Base-by-base conservation (phyloP, 2,888 invertebrate genomes). In the Artemia sp. region DNA sequence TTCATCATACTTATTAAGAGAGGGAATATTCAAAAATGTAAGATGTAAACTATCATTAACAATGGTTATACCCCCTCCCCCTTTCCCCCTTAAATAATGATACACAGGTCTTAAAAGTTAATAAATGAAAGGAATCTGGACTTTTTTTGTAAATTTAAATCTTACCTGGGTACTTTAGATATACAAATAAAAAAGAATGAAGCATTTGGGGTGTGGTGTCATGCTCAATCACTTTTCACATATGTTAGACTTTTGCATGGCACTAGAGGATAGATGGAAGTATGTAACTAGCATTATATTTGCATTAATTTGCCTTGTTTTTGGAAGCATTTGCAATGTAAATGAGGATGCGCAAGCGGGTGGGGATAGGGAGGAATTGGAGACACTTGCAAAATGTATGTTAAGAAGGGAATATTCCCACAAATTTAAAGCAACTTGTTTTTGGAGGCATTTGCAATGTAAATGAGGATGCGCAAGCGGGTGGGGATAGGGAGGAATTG, bases 1-100 rank as follows among this genome's bases (percentile, higher is more conserved):
- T 53, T 53, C 53, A 53, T 53, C 53, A 53, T 53, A 53, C n/a
- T 53, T n/a, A 53, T 53, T 53, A 53, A 53, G 53, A 53, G 53
- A 53, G 12, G 53, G 53, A 53, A 53, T 53, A 53, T 53, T 53
- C 53, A 53, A 53, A 53, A 53, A n/a, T 3, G 12, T 12, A 53
- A n/a, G 53, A 12, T n/a, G 1, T 53, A 53, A 53, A 53, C 53
- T 53, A 53, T 53, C 53, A 53, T 53, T 12, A 53, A 53, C 53
- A 53, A 53, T 12, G n/a, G 53, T 53, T n/a, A 53, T 53, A n/a
- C 12, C 53, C 53, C 53, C 53, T 53, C 53, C 53, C 53, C 53
- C 53, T n/a, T 53, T 53, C n/a, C n/a, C n/a, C n/a, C 53, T n/a
- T 53, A 53, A 53, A 53, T 12, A 53, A 53, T 53, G 1, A 53